Evolutionary conservation across 2,797 vertebrate genomes (phyloP), one percentile per base, ranked within the genome.

Genomic region (Propithecus perrieri): DNA sequence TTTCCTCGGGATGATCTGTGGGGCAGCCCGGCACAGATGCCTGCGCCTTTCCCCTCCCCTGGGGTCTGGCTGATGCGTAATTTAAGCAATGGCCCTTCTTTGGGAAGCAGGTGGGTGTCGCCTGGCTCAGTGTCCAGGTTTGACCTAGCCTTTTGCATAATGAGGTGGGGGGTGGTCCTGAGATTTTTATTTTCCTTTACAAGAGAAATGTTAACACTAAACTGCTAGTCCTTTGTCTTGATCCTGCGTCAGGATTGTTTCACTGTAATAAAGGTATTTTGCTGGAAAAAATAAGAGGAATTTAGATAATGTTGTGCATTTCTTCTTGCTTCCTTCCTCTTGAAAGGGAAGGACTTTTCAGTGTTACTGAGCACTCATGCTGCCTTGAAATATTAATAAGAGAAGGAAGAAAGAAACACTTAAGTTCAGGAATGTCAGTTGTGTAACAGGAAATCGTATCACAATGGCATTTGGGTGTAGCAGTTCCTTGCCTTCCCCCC

Each of bases 381-480:
- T 83, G 96, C 55, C 91, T 1, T 94, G 96, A 91, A 72, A 53
- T 57, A 48, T 28, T 65, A 75, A 11, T 72, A 17, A 78, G 35
- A 76, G 85, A 87, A 85, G 81, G 97, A 95, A 97, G 97, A 97
- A 97, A 97, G 87, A 57, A 71, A 55, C 48, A 67, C 74, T 92
- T 79, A 78, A 94, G 85, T 90, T 65, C 71, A 93, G 98, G 97
- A 97, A 92, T 97, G 95, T 95, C 89, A 41, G 97, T 95, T 81
- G 94, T 97, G 38, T 95, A 98, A 98, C 99, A 99, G 99, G 99
- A 99, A 99, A 98, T 96, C 97, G 90, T 98, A 97, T 98, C 98
- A 99, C 98, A 99, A 98, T 99, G 98, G 98, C 98, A 97, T 97
- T 98, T 98, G 99, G 99, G 99, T 98, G 99, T 99, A 99, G 97